phyloP scores from a whole-genome alignment of 2,113 vertebrate species.

The Tenrec ecaudatus region DNA sequence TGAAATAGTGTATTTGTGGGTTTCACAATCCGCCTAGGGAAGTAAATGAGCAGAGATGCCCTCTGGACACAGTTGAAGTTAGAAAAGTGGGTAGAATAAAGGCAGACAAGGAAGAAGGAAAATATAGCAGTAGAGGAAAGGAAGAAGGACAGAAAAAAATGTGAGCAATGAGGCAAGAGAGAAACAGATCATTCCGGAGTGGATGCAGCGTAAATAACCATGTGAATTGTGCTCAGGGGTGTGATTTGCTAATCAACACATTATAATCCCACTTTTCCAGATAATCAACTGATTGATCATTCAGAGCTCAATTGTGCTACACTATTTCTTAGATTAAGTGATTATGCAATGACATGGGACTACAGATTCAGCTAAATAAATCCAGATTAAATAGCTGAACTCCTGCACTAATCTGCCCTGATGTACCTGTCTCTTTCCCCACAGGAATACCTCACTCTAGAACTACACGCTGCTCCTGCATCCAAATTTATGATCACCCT shows the following conservation, averaged over 20 bases:
- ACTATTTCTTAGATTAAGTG: background rate
- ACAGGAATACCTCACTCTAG: constrained; percentile 64
- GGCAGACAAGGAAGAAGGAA: background rate
- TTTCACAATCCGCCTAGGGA: background rate
- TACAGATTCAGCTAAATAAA: constrained; percentile 2
- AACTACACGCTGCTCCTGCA: constrained; percentile 71
- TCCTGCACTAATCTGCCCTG: background rate
- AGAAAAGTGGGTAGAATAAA: constrained; percentile 50
- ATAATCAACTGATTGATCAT: background rate
- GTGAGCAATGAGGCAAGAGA: background rate
- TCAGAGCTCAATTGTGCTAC: background rate
- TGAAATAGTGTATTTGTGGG: background rate
- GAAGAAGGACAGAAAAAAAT: background rate
- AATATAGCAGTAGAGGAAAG: background rate
- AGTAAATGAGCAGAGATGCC: constrained; percentile 10
- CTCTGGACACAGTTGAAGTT: background rate
- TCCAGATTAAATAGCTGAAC: background rate
- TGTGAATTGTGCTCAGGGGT: background rate
- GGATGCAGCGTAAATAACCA: constrained; percentile 21
- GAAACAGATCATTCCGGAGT: background rate
- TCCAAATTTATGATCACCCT: background rate
- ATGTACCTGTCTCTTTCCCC: constrained; percentile 6
- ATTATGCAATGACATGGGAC: background rate
- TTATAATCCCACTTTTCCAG: background rate
- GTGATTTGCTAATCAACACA: background rate